Evolutionary conservation across 2,888 invertebrate genomes (phyloP), one percentile per base, ranked within the genome.

Genomic region (Sclerodermus sp.): DNA sequence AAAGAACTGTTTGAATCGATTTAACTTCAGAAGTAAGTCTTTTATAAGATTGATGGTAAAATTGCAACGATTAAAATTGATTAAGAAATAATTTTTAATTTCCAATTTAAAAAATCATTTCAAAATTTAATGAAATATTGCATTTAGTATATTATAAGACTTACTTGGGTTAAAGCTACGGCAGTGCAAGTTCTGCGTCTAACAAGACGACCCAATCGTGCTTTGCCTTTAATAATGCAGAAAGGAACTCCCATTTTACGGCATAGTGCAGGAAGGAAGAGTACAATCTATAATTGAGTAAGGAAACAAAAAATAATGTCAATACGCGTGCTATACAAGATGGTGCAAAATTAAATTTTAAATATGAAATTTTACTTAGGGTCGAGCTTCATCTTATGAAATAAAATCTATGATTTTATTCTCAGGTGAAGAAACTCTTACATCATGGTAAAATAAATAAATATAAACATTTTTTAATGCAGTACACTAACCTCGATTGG

Each of bases 241-340:
- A 99, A 99, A 14, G 99, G 98, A n/a, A 99, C 96, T 53, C 96
- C 97, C 98, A 99, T 99, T 82, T 98, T 99, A 68, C 98, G 90
- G 85, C 99, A 99, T 60, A 99, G 85, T 29, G 98, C 95, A 37
- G 99, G 99, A 74, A 99, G 83, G 85, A 95, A 98, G 34, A 99
- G 84, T 1, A 99, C 98, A 77, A 99, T 83, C 96, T 96, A 80
- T 1, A n/a, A n/a, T n/a, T n/a, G n/a, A n/a, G n/a, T n/a, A n/a
- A n/a, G n/a, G n/a, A n/a, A n/a, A n/a, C n/a, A 83, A 84, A 14
- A 50, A 37, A 47, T 17, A 13, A n/a, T n/a, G n/a, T n/a, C n/a
- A n/a, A n/a, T n/a, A n/a, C n/a, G n/a, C n/a, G n/a, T n/a, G n/a
- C n/a, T n/a, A n/a, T n/a, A n/a, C n/a, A n/a, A n/a, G n/a, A n/a